phyloP scores from a whole-genome alignment of 1,140 invertebrate genomes.

The Neomicropteryx cornuta region DNA sequence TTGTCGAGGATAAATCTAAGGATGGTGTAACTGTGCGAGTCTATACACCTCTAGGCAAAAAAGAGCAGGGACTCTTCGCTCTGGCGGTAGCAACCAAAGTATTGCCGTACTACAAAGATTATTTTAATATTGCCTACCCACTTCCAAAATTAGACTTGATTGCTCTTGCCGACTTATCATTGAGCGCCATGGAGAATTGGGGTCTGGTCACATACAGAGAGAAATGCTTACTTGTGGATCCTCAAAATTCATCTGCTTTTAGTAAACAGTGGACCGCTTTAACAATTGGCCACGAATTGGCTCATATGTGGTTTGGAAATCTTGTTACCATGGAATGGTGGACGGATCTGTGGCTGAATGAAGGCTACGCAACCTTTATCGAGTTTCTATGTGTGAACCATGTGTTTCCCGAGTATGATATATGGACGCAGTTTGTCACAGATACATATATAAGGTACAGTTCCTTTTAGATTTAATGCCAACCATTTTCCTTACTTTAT shows the following conservation, averaged over 20 bases:
- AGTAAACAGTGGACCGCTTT: constrained; percentile 80
- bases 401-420: constrained; percentile 85
- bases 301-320: constrained; percentile 83
- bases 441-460: constrained; percentile 65
- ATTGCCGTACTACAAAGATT: constrained; percentile 86
- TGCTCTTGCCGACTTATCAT: constrained; percentile 85
- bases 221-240: constrained; percentile 73
- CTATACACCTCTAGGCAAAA: constrained; percentile 86
- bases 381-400: constrained; percentile 80
- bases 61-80: constrained; percentile 86
- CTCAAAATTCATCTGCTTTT: constrained; percentile 70
- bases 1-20: constrained; percentile 67
- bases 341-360: constrained; percentile 82
- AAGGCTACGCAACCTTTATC: constrained; percentile 86
- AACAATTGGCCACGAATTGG: constrained; percentile 80
- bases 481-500: no score
- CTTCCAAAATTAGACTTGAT: constrained; percentile 93
- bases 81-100: constrained; percentile 77
- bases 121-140: constrained; percentile 92
- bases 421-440: constrained; percentile 87
- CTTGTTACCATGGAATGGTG: constrained; percentile 89
- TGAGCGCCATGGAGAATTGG: constrained; percentile 97
- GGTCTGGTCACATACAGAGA: constrained; percentile 64
- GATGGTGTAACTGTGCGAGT: constrained; percentile 85
- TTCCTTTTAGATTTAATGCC: no score